A percentile compares a stretch with the other conserved stretches of the same genome.
phyloP scores from a whole-genome alignment of 23 tunicate genomes.

The Ciona savignyi region DNA sequence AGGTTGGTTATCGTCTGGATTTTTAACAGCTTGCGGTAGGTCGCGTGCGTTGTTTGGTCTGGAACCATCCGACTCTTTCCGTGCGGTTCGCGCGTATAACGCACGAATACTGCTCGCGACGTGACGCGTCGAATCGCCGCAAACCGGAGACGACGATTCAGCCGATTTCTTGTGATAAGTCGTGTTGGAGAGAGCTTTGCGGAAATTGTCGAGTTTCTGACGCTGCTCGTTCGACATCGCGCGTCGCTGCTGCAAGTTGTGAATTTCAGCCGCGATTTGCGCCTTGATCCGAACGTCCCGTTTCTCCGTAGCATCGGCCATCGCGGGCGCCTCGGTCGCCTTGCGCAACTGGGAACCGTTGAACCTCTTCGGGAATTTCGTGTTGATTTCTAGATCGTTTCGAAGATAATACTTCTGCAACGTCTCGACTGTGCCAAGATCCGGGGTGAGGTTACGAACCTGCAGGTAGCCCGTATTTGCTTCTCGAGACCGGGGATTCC shows the following conservation, averaged over 20 bases:
- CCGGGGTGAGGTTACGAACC: no score
- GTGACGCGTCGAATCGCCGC: not conserved
- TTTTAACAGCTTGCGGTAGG: not conserved
- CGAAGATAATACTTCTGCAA: no score
- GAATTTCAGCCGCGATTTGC: constrained; percentile 26
- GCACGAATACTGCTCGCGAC: constrained; percentile 50
- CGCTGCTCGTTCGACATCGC: constrained; percentile 30
- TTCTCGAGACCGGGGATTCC: no score
- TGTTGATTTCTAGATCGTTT: no score
- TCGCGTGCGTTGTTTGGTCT: no score
- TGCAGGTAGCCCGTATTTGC: no score
- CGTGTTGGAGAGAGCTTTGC: constrained; percentile 19
- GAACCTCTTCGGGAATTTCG: no score
- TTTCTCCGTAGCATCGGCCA: not conserved
- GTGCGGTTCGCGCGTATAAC: constrained; percentile 36
- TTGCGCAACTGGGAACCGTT: no score
- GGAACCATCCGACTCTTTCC: no score
- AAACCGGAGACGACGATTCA: not conserved
- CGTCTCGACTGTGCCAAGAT: no score
- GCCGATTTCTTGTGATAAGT: not conserved
- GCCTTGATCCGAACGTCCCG: not conserved
- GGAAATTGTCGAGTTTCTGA: constrained; percentile 32
- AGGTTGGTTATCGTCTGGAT: constrained; percentile 29
- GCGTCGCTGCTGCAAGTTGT: constrained; percentile 23
- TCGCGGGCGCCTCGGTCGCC: no score